Conservation (phyloP, 2,888 invertebrate genomes). For the Bombylius discolor region DNA sequence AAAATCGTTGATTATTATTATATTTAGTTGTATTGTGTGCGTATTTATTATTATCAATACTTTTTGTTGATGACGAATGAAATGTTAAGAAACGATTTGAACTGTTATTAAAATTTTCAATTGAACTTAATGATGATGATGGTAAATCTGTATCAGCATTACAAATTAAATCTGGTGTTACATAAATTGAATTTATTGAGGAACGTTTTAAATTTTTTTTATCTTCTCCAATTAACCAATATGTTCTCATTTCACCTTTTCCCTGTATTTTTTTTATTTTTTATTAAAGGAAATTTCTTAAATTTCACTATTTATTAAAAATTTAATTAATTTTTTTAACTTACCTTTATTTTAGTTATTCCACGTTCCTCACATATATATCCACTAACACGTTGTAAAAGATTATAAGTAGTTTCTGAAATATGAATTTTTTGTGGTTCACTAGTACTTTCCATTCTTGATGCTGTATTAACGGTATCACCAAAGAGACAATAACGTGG, state of each 20-base stretch:
- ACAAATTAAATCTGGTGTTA: conserved; percentile 28
- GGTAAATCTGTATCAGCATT: conserved; percentile 21
- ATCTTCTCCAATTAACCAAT: conserved; percentile 56
- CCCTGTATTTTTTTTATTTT: conserved; percentile 38
- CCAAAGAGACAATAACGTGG: conserved; percentile 73
- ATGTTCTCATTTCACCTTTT: conserved; percentile 62
- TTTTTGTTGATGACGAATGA: no score
- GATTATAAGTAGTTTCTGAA: conserved; percentile 53
- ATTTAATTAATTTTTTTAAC: neutral
- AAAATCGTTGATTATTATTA: no score
- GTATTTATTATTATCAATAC: no score
- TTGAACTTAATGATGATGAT: neutral
- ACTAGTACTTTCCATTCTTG: conserved; percentile 66
- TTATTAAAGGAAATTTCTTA: neutral
- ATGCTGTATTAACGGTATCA: conserved; percentile 71
- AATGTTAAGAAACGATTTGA: neutral
- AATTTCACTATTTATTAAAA: neutral
- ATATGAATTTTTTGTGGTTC: conserved; percentile 63
- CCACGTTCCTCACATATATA: conserved; percentile 62
- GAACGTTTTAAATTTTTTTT: neutral
- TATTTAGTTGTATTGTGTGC: no score
- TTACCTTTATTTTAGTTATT: conserved; percentile 57
- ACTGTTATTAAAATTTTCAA: neutral
- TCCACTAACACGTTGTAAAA: conserved; percentile 57
- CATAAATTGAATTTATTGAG: conserved; percentile 13